Conservation (phyloP, 2,888 invertebrate genomes). For the Epirrhoe tristata region DNA sequence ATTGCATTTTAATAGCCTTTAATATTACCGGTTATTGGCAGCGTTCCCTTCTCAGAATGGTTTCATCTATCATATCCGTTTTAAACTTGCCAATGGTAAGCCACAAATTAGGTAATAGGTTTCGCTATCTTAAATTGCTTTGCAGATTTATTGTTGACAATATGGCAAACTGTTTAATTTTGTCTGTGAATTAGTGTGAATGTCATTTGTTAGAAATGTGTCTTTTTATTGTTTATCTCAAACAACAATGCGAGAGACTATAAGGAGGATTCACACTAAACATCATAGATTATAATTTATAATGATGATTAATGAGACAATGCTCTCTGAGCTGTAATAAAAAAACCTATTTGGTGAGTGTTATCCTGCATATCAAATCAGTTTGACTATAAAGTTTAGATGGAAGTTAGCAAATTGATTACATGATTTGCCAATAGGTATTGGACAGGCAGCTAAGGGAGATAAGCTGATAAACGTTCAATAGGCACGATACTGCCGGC, state of each 20-base stretch:
- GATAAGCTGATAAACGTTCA: conserved; percentile 51
- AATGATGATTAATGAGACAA: conserved; percentile 32
- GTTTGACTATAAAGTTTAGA: no score
- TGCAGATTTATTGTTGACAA: conserved; percentile 20
- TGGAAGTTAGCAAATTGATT: conserved; percentile 38
- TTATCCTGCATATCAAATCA: conserved; percentile 22
- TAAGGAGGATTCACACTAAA: conserved; percentile 21
- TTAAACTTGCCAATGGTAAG: conserved; percentile 21
- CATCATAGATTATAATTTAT: conserved; percentile 19
- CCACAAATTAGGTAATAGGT: conserved; percentile 13
- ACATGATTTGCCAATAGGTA: conserved; percentile 37
- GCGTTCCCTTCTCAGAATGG: conserved; percentile 28
- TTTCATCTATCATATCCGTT: conserved; percentile 30
- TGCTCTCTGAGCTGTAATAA: conserved; percentile 12
- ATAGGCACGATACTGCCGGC: conserved; percentile 43
- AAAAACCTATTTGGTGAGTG: conserved; percentile 26
- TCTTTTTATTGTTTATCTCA: conserved; percentile 5
- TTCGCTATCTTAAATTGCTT: conserved; percentile 22
- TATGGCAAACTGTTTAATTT: background rate
- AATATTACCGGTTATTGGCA: conserved; percentile 42
- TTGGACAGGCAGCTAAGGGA: conserved; percentile 33
- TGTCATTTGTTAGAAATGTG: conserved; percentile 2
- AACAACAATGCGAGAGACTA: conserved; percentile 1
- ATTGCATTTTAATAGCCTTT: conserved; percentile 49
- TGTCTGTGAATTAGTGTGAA: conserved; percentile 5